Evolutionary conservation across 2,888 invertebrate species (phyloP).

Genomic region (Lasioglossum morio): DNA sequence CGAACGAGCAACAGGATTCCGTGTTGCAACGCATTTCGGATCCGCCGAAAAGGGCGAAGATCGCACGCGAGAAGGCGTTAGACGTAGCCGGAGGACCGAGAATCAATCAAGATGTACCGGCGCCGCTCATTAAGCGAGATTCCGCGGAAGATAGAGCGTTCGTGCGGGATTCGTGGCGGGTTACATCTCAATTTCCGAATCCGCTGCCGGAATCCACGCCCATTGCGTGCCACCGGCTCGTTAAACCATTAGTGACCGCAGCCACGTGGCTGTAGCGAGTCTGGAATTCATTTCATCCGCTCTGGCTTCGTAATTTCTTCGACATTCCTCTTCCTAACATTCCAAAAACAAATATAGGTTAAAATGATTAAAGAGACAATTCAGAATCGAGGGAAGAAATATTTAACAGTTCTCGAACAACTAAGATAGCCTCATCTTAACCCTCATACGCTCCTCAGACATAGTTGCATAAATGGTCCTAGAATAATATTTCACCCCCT

Average conservation of each 20-base stretch:
- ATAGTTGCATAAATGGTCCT: no score
- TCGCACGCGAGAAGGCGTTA: constrained; percentile 38
- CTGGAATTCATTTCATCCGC: constrained; percentile 45
- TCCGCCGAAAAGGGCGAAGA: background rate
- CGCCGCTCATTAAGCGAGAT: constrained; percentile 66
- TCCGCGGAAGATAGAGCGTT: constrained; percentile 62
- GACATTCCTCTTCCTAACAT: background rate
- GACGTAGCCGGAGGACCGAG: constrained; percentile 22
- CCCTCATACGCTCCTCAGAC: no score
- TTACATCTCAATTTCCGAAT: constrained; percentile 78
- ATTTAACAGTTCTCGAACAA: no score
- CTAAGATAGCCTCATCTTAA: no score
- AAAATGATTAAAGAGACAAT: no score
- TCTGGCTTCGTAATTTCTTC: constrained; percentile 49
- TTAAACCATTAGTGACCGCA: constrained; percentile 79
- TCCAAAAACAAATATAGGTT: background rate
- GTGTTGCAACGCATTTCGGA: background rate
- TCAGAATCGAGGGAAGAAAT: no score
- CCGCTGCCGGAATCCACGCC: constrained; percentile 76
- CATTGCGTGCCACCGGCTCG: constrained; percentile 81
- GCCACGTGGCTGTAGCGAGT: constrained; percentile 70
- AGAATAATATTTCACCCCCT: no score
- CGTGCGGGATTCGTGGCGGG: constrained; percentile 63
- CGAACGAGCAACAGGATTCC: background rate
- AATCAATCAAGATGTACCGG: constrained; percentile 55